These are phyloP conservation scores for Ammodramus savannarum DNA, from an alignment of 2,113 vertebrate genomes.

Conservation along the genomic window DNA sequence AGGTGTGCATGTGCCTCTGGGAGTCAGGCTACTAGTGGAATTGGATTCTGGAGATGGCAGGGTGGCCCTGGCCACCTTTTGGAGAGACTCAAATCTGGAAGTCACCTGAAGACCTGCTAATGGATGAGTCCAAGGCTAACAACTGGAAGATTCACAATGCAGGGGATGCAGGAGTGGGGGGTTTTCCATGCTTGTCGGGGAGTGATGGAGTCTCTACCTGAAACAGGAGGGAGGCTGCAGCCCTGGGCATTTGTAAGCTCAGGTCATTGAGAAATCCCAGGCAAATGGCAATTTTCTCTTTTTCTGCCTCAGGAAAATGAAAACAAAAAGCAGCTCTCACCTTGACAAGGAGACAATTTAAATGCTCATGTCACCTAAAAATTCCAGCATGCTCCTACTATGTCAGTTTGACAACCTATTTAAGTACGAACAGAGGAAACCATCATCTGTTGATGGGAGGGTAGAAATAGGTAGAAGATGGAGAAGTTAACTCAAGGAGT, in stretches of 20 bases:
- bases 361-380: not conserved
- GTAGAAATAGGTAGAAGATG: not conserved
- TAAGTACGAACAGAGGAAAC: not conserved
- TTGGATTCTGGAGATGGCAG: not conserved
- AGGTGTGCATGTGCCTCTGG: not conserved
- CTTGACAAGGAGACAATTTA: not conserved
- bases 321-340: not conserved
- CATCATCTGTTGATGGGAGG: not conserved
- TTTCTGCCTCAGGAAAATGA: not conserved
- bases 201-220: accelerated
- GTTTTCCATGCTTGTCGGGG: not conserved
- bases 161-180: not conserved
- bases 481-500: not conserved
- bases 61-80: not conserved
- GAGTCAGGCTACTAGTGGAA: not conserved
- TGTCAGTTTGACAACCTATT: not conserved
- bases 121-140: not conserved
- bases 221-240: not conserved
- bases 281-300: not conserved
- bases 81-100: not conserved
- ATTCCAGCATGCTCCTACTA: not conserved
- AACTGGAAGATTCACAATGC: not conserved
- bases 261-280: not conserved
- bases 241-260: not conserved
- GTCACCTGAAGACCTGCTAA: not conserved